A percentile compares a stretch with the other conserved stretches of the same genome.
phyloP scores from a whole-genome alignment of 2,113 vertebrate species.

The Alosa alosa region DNA sequence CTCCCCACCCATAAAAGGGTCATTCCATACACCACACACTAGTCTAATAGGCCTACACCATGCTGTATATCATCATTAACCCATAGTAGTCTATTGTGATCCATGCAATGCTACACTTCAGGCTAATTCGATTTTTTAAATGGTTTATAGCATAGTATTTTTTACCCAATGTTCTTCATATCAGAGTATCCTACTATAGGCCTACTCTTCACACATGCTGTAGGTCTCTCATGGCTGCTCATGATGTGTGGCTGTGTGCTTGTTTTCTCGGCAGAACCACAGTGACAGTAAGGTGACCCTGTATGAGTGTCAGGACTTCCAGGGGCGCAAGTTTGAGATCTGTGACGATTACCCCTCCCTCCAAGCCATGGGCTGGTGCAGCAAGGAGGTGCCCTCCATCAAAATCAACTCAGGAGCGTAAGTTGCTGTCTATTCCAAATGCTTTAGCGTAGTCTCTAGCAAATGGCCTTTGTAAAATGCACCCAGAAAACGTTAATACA shows the following conservation, averaged over 20 bases:
- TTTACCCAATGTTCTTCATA: no score
- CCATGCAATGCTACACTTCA: no score
- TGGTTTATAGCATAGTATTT: no score
- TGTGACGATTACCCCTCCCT: conserved; percentile 89
- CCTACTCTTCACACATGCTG: no score
- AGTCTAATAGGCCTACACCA: not conserved
- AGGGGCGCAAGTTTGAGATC: conserved; percentile 89
- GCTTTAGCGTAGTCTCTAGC: not conserved
- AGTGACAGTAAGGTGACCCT: conserved; percentile 88
- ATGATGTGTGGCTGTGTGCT: not conserved
- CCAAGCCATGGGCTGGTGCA: conserved; percentile 93
- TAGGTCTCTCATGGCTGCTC: not conserved
- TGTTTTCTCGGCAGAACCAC: conserved; percentile 77
- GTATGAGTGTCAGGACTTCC: conserved; percentile 89
- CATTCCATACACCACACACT: not conserved
- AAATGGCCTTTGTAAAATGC: not conserved
- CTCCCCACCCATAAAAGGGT: not conserved
- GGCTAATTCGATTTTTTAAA: no score
- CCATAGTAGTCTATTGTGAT: no score
- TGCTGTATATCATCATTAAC: not conserved
- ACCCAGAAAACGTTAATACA: not conserved
- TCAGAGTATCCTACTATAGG: no score
- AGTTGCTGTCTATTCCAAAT: not conserved
- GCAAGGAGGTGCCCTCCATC: conserved; percentile 76
- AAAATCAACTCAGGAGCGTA: not conserved